These are phyloP conservation scores for Littorina saxatilis DNA, from an alignment of 1,140 invertebrate genomes.

Conservation along the genomic window DNA sequence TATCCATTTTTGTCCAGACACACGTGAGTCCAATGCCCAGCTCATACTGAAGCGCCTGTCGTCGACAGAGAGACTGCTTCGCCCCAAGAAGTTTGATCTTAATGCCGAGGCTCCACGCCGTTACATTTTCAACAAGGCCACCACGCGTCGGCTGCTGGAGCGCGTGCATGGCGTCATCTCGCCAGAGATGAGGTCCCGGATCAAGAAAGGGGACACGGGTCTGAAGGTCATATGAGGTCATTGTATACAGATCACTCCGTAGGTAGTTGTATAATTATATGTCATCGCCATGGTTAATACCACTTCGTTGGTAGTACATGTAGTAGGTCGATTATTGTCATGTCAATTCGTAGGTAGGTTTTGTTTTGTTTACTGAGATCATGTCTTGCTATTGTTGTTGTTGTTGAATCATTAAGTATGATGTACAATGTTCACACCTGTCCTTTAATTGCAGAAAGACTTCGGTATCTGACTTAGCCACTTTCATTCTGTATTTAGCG, in stretches of 20 bases:
- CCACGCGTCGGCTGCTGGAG: background rate
- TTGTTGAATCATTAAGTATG: background rate
- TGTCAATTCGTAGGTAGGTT: too few relatives aligned
- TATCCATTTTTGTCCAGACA: too few relatives aligned
- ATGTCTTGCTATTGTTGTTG: too few relatives aligned
- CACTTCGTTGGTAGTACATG: background rate
- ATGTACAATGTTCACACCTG: background rate
- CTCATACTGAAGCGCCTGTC: too few relatives aligned
- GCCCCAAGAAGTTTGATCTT: background rate
- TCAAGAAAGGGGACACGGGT: background rate
- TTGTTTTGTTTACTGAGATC: too few relatives aligned
- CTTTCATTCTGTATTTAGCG: too few relatives aligned
- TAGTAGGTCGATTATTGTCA: too few relatives aligned
- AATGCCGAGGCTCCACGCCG: background rate
- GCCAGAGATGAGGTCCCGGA: slow-evolving; percentile 10
- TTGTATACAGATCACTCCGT: background rate
- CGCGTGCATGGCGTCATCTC: slow-evolving; percentile 9
- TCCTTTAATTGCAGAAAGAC: too few relatives aligned
- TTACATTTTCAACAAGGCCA: background rate
- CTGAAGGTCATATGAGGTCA: background rate
- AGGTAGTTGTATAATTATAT: too few relatives aligned
- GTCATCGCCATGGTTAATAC: background rate
- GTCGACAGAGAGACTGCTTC: background rate
- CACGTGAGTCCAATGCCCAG: too few relatives aligned
- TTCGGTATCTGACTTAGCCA: too few relatives aligned